A percentile compares a stretch with the other conserved stretches of the same genome.
Evolutionary conservation across 2,888 invertebrate species (phyloP).

Genomic region (Emmelina monodactyla): DNA sequence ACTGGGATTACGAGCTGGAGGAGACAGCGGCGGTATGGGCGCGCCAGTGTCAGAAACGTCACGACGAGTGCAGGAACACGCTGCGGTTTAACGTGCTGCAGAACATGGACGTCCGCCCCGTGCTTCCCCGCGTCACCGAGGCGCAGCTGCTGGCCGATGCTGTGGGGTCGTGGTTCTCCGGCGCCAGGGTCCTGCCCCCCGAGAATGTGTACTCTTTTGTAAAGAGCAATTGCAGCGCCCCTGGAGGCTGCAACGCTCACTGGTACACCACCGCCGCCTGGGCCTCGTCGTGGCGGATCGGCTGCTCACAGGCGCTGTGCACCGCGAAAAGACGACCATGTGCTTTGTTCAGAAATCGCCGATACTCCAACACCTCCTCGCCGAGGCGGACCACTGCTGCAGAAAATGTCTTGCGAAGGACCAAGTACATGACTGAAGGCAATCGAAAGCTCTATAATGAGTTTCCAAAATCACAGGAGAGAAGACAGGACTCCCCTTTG

Average conservation of each 20-base stretch:
- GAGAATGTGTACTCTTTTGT: conserved; percentile 47
- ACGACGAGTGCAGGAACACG: conserved; percentile 55
- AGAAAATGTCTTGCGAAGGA: conserved; percentile 36
- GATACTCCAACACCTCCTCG: conserved; percentile 15
- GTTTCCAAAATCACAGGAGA: conserved; percentile 22
- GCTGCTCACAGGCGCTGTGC: conserved; percentile 51
- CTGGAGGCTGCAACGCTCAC: conserved; percentile 49
- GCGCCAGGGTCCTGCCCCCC: conserved; percentile 38
- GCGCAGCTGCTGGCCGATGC: conserved; percentile 51
- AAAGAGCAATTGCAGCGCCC: conserved; percentile 42
- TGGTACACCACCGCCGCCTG: conserved; percentile 55
- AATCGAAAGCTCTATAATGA: conserved; percentile 27
- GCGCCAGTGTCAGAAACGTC: conserved; percentile 55
- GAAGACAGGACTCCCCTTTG: conserved; percentile 30
- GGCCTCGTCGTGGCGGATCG: conserved; percentile 55
- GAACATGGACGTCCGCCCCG: conserved; percentile 52
- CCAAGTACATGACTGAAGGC: conserved; percentile 31
- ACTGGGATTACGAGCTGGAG: conserved; percentile 59
- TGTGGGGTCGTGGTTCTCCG: conserved; percentile 54
- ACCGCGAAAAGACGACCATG: conserved; percentile 42
- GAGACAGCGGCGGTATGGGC: conserved; percentile 55
- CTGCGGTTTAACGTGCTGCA: conserved; percentile 49
- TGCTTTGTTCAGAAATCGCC: conserved; percentile 32
- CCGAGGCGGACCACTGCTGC: conserved; percentile 15
- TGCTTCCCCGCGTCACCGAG: conserved; percentile 42